Evolutionary conservation across 2,113 vertebrate species (phyloP).

Genomic region (Anser cygnoides): DNA sequence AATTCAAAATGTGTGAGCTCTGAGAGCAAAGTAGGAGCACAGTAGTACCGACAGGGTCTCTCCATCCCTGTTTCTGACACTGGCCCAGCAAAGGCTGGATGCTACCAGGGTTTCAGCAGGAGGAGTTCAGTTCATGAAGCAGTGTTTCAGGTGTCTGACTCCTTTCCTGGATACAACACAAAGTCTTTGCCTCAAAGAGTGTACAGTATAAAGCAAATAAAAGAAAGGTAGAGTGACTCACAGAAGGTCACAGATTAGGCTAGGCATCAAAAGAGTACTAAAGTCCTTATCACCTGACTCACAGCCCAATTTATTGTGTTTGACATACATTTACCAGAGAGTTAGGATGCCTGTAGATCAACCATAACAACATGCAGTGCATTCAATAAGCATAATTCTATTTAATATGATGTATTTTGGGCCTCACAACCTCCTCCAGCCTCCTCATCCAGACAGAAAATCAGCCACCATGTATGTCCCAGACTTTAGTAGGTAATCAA

Average conservation of each 20-base stretch:
- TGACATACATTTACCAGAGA: not conserved
- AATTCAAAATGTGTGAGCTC: accelerated
- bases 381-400: not conserved
- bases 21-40: not conserved
- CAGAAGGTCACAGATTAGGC: not conserved
- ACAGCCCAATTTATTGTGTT: not conserved
- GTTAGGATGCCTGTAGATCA: not conserved
- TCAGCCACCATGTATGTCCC: accelerated
- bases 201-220: not conserved
- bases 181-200: not conserved
- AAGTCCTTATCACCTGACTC: not conserved
- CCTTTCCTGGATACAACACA: not conserved
- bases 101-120: accelerated
- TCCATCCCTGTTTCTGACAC: not conserved
- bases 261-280: not conserved
- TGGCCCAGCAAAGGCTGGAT: accelerated
- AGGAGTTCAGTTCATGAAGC: too few relatives aligned
- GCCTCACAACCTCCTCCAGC: not conserved
- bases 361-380: not conserved
- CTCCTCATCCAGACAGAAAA: not conserved
- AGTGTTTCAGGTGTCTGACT: not conserved
- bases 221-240: not conserved
- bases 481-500: not conserved
- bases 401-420: not conserved
- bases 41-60: not conserved